Evolutionary conservation across 2,113 vertebrate species (phyloP).

Genomic region (Ptilonorhynchus violaceus): DNA sequence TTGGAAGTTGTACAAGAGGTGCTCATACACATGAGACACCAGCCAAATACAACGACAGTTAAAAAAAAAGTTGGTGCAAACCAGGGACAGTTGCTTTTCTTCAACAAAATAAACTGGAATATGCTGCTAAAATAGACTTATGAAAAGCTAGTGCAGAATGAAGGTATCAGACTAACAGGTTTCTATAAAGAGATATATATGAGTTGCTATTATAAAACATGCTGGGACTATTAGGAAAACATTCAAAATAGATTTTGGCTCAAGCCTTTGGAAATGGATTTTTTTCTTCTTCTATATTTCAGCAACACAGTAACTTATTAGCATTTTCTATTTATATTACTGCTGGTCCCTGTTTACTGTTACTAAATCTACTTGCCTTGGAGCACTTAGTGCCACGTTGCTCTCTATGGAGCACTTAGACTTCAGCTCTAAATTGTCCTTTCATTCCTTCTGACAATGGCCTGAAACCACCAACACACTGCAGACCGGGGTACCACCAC

Average conservation of each 20-base stretch:
- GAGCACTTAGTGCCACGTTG: background rate
- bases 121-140: background rate
- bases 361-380: slow-evolving; percentile 41
- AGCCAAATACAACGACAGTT: background rate
- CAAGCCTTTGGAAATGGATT: background rate
- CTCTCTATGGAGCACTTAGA: slow-evolving; percentile 23
- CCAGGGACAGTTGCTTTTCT: background rate
- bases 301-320: background rate
- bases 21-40: background rate
- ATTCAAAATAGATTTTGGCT: slow-evolving; percentile 3
- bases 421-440: slow-evolving; percentile 39
- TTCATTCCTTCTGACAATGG: background rate
- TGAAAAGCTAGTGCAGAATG: background rate
- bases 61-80: background rate
- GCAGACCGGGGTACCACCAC: background rate
- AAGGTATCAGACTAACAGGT: background rate
- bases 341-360: background rate
- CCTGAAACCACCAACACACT: background rate
- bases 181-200: background rate
- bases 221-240: background rate
- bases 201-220: background rate
- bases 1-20: background rate
- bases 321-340: slow-evolving; percentile 16
- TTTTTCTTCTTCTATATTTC: background rate
- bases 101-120: background rate